phyloP scores from a whole-genome alignment of 1,140 invertebrate genomes.

The Druon quercuslanigerum region DNA sequence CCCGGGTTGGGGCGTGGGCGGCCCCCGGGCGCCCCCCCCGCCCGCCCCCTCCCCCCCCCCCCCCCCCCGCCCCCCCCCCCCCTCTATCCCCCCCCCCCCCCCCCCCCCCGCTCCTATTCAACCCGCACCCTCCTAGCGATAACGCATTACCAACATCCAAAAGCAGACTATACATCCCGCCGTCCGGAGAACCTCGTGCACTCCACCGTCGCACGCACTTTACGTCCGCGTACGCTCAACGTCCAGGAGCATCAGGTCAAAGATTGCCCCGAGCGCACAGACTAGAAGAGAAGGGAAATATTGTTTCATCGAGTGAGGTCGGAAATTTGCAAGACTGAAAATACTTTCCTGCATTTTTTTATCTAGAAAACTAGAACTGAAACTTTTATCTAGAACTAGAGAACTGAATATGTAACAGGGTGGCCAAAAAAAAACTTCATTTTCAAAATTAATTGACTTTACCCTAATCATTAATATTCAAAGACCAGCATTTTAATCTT shows the following conservation, averaged over 20 bases:
- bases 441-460: too few relatives aligned
- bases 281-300: not conserved
- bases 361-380: not conserved
- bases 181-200: not conserved
- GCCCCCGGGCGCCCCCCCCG: too few relatives aligned
- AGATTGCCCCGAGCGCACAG: conserved; percentile 16
- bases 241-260: not conserved
- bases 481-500: too few relatives aligned
- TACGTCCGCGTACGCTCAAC: not conserved
- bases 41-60: too few relatives aligned
- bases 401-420: not conserved
- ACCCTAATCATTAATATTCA: too few relatives aligned
- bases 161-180: conserved; percentile 1
- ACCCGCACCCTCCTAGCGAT: too few relatives aligned
- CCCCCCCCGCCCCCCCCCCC: too few relatives aligned
- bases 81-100: too few relatives aligned
- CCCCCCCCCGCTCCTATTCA: too few relatives aligned
- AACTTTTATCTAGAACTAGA: too few relatives aligned
- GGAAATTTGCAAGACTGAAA: conserved; percentile 6
- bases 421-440: not conserved
- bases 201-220: not conserved
- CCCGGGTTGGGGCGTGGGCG: too few relatives aligned
- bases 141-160: conserved; percentile 20
- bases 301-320: conserved; percentile 14
- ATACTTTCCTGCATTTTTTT: conserved; percentile 1